These are phyloP conservation scores for Leptinotarsa tumamoca DNA, from an alignment of 2,888 invertebrate species.

Conservation along the genomic window DNA sequence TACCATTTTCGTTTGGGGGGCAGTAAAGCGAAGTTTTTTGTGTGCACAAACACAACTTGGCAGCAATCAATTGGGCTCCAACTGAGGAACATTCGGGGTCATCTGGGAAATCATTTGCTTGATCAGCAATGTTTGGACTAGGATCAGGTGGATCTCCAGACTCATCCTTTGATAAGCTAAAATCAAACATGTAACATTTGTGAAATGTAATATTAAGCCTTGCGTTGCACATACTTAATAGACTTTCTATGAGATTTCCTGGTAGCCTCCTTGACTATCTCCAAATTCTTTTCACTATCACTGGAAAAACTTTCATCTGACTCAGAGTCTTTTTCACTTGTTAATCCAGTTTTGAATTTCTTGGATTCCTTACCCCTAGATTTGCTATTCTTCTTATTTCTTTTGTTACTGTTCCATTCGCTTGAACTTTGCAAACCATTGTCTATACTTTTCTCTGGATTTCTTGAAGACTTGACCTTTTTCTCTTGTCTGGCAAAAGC, in stretches of 20 bases:
- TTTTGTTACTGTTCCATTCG: slow-evolving; percentile 34
- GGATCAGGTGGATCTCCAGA: slow-evolving; percentile 39
- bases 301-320: slow-evolving; percentile 46
- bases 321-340: slow-evolving; percentile 50
- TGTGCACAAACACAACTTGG: slow-evolving; percentile 59
- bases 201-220: background rate
- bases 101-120: slow-evolving; percentile 51
- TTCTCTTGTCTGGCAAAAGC: slow-evolving; percentile 64
- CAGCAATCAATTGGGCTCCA: slow-evolving; percentile 52
- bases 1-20: slow-evolving; percentile 52
- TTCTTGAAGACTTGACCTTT: slow-evolving; percentile 37
- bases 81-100: slow-evolving; percentile 54
- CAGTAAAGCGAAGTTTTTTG: slow-evolving; percentile 57
- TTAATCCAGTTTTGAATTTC: slow-evolving; percentile 45
- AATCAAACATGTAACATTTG: background rate
- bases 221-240: slow-evolving; percentile 47
- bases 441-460: slow-evolving; percentile 34
- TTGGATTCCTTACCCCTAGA: slow-evolving; percentile 47
- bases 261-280: slow-evolving; percentile 38
- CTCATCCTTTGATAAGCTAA: slow-evolving; percentile 23
- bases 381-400: slow-evolving; percentile 47
- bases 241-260: slow-evolving; percentile 57
- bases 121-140: slow-evolving; percentile 50
- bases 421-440: slow-evolving; percentile 4
- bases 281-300: slow-evolving; percentile 40